phyloP scores from a whole-genome alignment of 64 coral and sea anemone genomes.

The Montipora efflorescens region DNA sequence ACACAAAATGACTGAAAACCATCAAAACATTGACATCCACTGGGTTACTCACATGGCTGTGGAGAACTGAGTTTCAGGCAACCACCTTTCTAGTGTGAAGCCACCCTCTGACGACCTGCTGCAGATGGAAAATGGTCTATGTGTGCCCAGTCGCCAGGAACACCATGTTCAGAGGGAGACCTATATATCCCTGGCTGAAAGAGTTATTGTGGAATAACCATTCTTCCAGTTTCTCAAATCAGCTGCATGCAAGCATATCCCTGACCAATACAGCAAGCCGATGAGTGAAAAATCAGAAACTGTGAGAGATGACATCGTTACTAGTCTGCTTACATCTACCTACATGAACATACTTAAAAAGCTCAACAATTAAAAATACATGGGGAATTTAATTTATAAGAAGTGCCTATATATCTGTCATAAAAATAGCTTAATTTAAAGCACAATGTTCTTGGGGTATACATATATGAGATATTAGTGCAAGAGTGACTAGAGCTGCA shows the following conservation, averaged over 20 bases:
- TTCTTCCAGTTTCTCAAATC: constrained; percentile 28
- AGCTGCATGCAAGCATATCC: constrained; percentile 32
- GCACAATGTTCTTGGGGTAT: too few relatives aligned
- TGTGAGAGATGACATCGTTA: not conserved
- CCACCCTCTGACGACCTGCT: not conserved
- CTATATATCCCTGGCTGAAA: not conserved
- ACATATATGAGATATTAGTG: too few relatives aligned
- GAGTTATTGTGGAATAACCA: constrained; percentile 30
- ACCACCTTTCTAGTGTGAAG: constrained; percentile 10
- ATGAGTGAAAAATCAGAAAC: constrained; percentile 41
- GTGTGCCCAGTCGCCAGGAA: not conserved
- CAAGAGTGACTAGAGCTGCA: too few relatives aligned
- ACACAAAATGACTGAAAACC: constrained; percentile 58
- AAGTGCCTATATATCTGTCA: too few relatives aligned
- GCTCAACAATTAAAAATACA: too few relatives aligned
- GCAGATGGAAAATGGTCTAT: constrained; percentile 23
- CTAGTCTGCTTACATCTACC: too few relatives aligned
- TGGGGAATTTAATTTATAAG: too few relatives aligned
- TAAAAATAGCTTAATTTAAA: too few relatives aligned
- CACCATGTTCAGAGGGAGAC: not conserved
- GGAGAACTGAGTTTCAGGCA: constrained; percentile 40
- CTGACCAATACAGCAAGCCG: constrained; percentile 27
- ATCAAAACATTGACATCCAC: constrained; percentile 53
- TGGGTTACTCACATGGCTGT: constrained; percentile 29
- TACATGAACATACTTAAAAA: too few relatives aligned